Conservation (phyloP, 2,797 vertebrate genomes). For the Momotus momota region DNA sequence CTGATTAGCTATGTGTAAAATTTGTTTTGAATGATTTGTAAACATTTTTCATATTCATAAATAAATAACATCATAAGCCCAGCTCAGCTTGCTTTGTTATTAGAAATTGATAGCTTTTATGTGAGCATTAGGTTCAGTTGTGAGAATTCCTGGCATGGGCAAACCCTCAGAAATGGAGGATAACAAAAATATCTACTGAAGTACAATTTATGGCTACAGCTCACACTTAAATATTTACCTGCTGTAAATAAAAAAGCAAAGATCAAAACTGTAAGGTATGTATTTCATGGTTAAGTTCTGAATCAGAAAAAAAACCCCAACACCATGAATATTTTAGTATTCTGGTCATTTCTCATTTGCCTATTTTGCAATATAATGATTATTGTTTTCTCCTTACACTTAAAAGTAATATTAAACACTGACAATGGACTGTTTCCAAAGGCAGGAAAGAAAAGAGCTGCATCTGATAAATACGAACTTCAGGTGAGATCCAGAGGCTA, state of each 20-base stretch:
- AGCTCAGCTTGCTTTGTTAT: neutral
- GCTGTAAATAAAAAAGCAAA: neutral
- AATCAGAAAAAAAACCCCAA: neutral
- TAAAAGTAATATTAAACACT: neutral
- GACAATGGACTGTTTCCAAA: neutral
- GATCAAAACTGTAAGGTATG: neutral
- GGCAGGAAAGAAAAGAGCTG: neutral
- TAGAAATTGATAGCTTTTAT: neutral
- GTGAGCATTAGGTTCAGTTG: neutral
- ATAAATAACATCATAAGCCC: neutral
- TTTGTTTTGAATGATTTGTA: neutral
- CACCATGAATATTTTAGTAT: neutral
- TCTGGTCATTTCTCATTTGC: neutral
- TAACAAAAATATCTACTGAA: neutral
- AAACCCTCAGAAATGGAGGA: neutral
- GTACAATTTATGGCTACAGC: neutral
- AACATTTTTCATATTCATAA: neutral
- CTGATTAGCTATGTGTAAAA: neutral
- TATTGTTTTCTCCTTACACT: neutral
- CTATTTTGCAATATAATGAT: neutral
- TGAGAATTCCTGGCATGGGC: neutral
- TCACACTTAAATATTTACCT: neutral
- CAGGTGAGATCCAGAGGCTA: conserved; percentile 8
- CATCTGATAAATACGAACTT: conserved; percentile 1
- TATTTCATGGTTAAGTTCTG: neutral